Base-by-base conservation (phyloP, 92 coral and sea anemone genomes). In the Epizoanthus fatuus region DNA sequence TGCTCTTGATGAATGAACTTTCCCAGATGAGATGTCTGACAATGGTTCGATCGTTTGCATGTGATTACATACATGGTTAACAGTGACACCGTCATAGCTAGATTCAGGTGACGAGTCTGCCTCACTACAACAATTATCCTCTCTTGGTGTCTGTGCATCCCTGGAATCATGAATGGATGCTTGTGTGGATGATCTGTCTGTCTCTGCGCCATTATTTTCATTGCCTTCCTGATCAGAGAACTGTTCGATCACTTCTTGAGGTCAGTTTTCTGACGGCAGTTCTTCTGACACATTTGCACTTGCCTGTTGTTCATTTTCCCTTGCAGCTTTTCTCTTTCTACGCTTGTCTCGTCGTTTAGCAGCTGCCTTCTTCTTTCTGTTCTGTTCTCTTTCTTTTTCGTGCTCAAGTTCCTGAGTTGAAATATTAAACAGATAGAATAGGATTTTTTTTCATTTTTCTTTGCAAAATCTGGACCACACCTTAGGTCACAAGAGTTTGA, bases 321-420 rank as follows among this genome's bases (percentile, higher is more conserved):
- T 93, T 0, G 98, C 98, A 25, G 96, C 98, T 76, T 97, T 97
- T 45, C 93, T 88, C 86, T 97, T 90, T 65, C 93, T 90, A 10
- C 98, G 90, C 64, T 97, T 97, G 88, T 97, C 99, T 85, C 99
- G 66, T 22, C 98, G 83, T 51, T 97, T 97, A 2, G 98, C 99
- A 8, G 99, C 99, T 39, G 95, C 98, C 85, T 95, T 95, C 86
- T 97, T 97, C 91, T 95, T 97, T 44, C 96, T 83, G 75, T 95
- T 95, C 66, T 93, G 95, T 80, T 97, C 97, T 38, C 94, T 90
- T 62, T 93, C 98, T 84, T 95, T 97, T 80, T 97, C 99, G 57
- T 93, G 94, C 73, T 97, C 99, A 38, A 97, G 94, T 80, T 97
- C 99, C 98, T 97, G 40, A 75, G 15, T 11, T 15, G 11, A 22